These are phyloP conservation scores for Hyposoter didymator DNA, from an alignment of 2,888 invertebrate genomes.

Conservation along the genomic window DNA sequence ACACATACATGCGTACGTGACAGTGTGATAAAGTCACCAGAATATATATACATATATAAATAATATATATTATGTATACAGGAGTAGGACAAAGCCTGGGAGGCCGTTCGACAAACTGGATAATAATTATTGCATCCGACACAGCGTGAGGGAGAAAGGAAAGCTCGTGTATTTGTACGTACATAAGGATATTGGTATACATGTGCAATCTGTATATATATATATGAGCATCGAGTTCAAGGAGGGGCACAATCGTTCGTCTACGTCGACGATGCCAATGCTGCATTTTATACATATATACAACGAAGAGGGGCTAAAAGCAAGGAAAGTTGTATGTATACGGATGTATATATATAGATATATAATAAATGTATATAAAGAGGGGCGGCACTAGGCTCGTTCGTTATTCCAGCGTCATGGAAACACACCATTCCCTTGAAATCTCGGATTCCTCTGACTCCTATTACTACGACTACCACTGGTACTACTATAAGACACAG, in stretches of 20 bases:
- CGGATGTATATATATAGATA: background rate
- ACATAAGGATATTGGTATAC: background rate
- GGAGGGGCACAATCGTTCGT: conserved; percentile 47
- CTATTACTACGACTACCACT: background rate
- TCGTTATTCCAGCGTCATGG: conserved; percentile 63
- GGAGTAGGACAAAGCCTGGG: conserved; percentile 35
- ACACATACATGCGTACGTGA: conserved; percentile 28
- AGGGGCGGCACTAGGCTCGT: conserved; percentile 56
- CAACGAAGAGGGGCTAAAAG: conserved; percentile 19
- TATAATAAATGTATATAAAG: conserved; percentile 15
- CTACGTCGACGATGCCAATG: conserved; percentile 23
- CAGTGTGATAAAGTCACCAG: background rate
- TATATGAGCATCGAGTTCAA: conserved; percentile 19
- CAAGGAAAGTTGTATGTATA: conserved; percentile 4
- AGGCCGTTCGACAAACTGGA: conserved; percentile 75
- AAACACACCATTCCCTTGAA: conserved; percentile 57
- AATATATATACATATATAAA: conserved; percentile 10
- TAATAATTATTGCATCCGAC: conserved; percentile 74
- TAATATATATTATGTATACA: conserved; percentile 3
- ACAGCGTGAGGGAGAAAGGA: conserved; percentile 42
- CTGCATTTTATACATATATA: conserved; percentile 7
- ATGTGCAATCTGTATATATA: conserved; percentile 36
- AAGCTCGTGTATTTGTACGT: conserved; percentile 24
- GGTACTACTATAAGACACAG: conserved; percentile 13
- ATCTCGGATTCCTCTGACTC: conserved; percentile 48